A percentile compares a stretch with the other conserved stretches of the same genome.
Evolutionary conservation across 2,888 invertebrate species (phyloP).

Genomic region (Parthenolecanium corni): DNA sequence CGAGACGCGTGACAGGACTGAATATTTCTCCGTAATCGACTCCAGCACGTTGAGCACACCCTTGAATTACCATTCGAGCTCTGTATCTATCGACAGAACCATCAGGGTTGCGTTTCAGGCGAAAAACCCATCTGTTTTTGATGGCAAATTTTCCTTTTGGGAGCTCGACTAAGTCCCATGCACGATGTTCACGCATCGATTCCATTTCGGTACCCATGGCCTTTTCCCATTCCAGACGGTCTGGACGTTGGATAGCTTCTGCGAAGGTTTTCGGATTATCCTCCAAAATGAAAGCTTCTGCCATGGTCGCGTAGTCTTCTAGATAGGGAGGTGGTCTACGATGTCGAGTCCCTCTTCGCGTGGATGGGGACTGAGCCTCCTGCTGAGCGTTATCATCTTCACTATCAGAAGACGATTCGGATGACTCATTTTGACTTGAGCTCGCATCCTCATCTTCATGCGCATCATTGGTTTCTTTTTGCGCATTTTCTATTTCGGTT

Average conservation of each 20-base stretch:
- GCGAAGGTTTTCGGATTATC: constrained; percentile 20
- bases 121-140: constrained; percentile 34
- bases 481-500: not conserved
- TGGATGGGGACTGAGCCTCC: not conserved
- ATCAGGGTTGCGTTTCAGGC: constrained; percentile 35
- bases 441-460: not conserved
- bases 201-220: constrained; percentile 36
- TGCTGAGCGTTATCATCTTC: not conserved
- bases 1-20: constrained; percentile 35
- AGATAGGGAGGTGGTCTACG: not conserved
- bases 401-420: not conserved
- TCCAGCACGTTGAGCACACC: constrained; percentile 33
- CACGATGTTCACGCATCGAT: constrained; percentile 35
- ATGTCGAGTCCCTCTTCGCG: not conserved
- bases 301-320: not conserved
- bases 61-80: constrained; percentile 35
- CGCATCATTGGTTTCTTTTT: too few relatives aligned
- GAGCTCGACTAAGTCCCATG: constrained; percentile 35
- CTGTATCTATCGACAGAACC: constrained; percentile 35
- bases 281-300: not conserved
- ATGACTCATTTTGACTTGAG: not conserved
- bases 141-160: constrained; percentile 26
- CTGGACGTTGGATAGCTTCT: constrained; percentile 20
- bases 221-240: constrained; percentile 30
- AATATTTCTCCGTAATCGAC: constrained; percentile 36